Percentiles rank a stretch among this genome's conserved stretches.
Conservation (phyloP, 30 jellyfish, hydroid and myxozoan genomes). For the Cassiopea andromeda region DNA sequence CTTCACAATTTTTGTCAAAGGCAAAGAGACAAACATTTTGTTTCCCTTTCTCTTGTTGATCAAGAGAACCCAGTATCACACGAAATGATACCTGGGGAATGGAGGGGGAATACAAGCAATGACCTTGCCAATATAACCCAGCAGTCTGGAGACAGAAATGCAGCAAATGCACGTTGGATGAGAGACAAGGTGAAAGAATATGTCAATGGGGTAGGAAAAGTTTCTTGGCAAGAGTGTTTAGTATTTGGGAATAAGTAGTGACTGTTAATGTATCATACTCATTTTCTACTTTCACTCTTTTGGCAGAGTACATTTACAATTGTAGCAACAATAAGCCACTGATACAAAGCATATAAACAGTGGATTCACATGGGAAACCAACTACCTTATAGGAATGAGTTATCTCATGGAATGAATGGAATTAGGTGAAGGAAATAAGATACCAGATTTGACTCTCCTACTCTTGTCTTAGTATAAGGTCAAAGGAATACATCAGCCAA, state of each 20-base stretch:
- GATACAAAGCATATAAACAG: too few relatives aligned
- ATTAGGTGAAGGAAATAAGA: too few relatives aligned
- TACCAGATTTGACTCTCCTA: too few relatives aligned
- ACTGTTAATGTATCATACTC: not conserved
- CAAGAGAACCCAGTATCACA: not conserved
- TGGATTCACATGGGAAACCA: too few relatives aligned
- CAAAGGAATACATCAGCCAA: too few relatives aligned
- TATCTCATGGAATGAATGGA: too few relatives aligned
- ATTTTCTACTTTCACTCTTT: not conserved
- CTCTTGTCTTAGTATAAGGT: too few relatives aligned
- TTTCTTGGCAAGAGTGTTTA: not conserved
- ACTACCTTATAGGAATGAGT: too few relatives aligned
- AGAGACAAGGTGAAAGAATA: not conserved
- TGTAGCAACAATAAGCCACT: not conserved
- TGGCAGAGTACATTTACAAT: not conserved
- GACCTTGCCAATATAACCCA: not conserved
- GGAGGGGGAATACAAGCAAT: not conserved
- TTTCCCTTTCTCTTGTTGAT: not conserved
- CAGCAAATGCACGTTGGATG: not conserved
- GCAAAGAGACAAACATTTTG: not conserved
- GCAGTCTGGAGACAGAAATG: not conserved
- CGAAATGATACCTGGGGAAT: not conserved
- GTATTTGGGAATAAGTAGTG: not conserved
- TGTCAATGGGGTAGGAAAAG: not conserved
- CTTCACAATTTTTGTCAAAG: not conserved